Evolutionary conservation across 2,797 vertebrate genomes (phyloP).

Genomic region (Lateolabrax maculatus): DNA sequence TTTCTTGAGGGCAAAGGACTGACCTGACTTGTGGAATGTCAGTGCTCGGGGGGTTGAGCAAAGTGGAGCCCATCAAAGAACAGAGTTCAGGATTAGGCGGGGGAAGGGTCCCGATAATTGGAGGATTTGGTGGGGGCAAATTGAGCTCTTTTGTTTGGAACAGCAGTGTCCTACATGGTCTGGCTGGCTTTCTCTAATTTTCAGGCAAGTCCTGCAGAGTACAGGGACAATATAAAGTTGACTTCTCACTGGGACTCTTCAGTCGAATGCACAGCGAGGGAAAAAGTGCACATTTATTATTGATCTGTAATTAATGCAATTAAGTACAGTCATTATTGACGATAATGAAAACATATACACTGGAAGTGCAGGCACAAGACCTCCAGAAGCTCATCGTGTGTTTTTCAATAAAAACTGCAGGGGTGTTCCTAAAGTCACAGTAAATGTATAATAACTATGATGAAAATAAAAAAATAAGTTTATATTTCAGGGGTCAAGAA

Average conservation of each 20-base stretch:
- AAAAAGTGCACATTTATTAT: conserved; percentile 8
- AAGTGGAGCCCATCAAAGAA: conserved; percentile 79
- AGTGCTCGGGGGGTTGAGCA: conserved; percentile 60
- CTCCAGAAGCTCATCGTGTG: not conserved
- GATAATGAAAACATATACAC: conserved; percentile 9
- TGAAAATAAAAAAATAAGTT: not conserved
- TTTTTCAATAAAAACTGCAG: conserved; percentile 14
- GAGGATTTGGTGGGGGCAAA: conserved; percentile 74
- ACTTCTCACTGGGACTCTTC: conserved; percentile 68
- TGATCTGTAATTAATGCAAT: conserved; percentile 50
- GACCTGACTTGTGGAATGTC: conserved; percentile 85
- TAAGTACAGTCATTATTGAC: conserved; percentile 25
- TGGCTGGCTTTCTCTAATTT: conserved; percentile 64
- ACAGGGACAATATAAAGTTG: conserved; percentile 67
- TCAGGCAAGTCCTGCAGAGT: conserved; percentile 46
- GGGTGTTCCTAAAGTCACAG: not conserved
- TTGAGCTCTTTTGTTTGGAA: conserved; percentile 82
- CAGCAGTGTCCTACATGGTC: conserved; percentile 73
- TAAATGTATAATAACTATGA: not conserved
- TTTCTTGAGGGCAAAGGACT: conserved; percentile 74
- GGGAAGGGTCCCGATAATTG: conserved; percentile 83
- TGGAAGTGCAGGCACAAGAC: not conserved
- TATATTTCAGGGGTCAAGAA: not conserved
- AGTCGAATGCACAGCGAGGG: conserved; percentile 23
- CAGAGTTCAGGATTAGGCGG: conserved; percentile 85